These are phyloP conservation scores for Neoascia interrupta DNA, from an alignment of 2,888 invertebrate species.

Conservation along the genomic window DNA sequence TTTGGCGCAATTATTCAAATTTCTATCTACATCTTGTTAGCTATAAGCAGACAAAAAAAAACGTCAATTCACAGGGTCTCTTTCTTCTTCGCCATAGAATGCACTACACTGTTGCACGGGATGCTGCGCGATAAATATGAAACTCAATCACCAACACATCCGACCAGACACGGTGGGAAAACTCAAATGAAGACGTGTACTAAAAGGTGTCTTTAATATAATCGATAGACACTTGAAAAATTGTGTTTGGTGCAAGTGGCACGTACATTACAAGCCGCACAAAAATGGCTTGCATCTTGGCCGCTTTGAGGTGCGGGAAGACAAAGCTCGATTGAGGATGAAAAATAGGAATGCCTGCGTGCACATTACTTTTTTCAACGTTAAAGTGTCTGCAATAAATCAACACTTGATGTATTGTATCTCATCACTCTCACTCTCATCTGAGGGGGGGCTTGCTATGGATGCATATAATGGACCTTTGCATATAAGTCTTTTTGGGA, in stretches of 20 bases:
- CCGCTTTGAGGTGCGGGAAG: constrained; percentile 29
- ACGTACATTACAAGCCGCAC: constrained; percentile 11
- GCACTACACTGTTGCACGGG: constrained; percentile 37
- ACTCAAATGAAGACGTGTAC: constrained; percentile 57
- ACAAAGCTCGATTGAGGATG: constrained; percentile 28
- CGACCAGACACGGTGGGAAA: constrained; percentile 35
- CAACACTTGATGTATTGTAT: constrained; percentile 62
- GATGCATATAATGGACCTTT: no score
- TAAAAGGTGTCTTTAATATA: constrained; percentile 50
- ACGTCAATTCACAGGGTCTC: constrained; percentile 23
- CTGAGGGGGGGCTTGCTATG: constrained; percentile 59
- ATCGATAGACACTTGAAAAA: constrained; percentile 64
- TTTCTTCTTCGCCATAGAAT: constrained; percentile 23
- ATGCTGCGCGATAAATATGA: constrained; percentile 9
- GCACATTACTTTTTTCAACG: constrained; percentile 15
- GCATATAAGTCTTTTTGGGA: no score
- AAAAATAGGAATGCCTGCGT: constrained; percentile 60
- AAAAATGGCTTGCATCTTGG: background rate
- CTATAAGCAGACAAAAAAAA: constrained; percentile 25
- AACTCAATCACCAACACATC: constrained; percentile 25
- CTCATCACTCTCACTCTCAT: constrained; percentile 63
- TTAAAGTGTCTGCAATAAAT: constrained; percentile 59
- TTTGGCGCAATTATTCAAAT: constrained; percentile 65
- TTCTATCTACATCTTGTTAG: constrained; percentile 32
- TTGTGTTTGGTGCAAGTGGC: constrained; percentile 52